Conservation (phyloP, 2,797 vertebrate genomes). For the Hipposideros larvatus region DNA sequence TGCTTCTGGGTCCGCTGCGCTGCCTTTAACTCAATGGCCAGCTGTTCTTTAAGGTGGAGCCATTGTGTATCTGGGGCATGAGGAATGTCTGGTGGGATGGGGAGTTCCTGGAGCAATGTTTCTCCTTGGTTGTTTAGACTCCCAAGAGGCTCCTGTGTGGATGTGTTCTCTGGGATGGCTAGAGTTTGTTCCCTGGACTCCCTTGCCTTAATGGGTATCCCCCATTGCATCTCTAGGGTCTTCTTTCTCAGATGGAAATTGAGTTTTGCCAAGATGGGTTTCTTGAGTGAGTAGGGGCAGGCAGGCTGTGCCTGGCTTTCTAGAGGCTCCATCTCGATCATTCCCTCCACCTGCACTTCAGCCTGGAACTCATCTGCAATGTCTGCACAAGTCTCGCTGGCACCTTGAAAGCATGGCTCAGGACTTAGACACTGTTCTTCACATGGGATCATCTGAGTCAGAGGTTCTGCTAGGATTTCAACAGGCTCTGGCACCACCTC, state of each 20-base stretch:
- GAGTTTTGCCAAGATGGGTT: constrained; percentile 34
- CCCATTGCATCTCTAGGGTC: constrained; percentile 50
- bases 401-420: neutral
- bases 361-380: neutral
- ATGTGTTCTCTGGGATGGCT: neutral
- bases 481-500: neutral
- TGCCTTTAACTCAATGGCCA: neutral
- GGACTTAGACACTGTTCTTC: neutral
- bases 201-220: constrained; percentile 38
- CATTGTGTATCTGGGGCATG: neutral
- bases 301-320: neutral
- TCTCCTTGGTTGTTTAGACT: neutral
- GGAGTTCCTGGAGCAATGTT: neutral
- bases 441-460: neutral
- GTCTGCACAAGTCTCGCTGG: neutral
- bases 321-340: neutral
- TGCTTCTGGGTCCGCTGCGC: neutral
- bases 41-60: neutral
- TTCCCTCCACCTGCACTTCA: neutral
- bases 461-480: neutral
- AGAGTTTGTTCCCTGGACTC: neutral
- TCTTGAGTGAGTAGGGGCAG: neutral
- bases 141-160: neutral
- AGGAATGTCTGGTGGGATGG: neutral
- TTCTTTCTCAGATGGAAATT: constrained; percentile 78